Conservation (phyloP, 2,113 vertebrate genomes). For the Castor canadensis region DNA sequence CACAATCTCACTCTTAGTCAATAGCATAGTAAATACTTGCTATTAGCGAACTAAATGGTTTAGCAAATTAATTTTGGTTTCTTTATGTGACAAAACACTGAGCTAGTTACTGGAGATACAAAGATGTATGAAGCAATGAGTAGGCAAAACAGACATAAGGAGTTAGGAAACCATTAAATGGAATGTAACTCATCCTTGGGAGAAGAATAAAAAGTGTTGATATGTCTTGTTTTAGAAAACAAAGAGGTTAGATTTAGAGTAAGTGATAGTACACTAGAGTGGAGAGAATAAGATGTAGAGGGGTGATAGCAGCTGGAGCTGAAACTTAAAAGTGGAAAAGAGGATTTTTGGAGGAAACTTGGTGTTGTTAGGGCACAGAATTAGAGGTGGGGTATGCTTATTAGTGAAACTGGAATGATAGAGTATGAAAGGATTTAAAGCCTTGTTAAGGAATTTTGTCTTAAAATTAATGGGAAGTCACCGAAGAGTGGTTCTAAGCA, state of each 20-base stretch:
- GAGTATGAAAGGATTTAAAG: not conserved
- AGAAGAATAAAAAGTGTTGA: not conserved
- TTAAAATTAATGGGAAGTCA: not conserved
- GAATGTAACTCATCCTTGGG: not conserved
- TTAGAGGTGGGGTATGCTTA: not conserved
- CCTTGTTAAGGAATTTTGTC: not conserved
- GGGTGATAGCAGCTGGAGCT: not conserved
- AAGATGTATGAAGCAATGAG: not conserved
- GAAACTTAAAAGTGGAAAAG: not conserved
- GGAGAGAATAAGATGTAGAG: not conserved
- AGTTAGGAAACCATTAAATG: not conserved
- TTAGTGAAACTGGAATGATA: not conserved
- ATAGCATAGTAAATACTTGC: not conserved
- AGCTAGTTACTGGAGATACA: not conserved
- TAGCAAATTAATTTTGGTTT: not conserved
- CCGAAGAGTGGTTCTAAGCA: not conserved
- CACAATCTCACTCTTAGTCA: not conserved
- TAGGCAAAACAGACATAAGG: not conserved
- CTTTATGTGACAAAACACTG: not conserved
- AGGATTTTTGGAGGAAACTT: not conserved
- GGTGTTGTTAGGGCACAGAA: not conserved
- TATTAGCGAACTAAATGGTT: not conserved
- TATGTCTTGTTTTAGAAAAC: not conserved
- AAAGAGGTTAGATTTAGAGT: not conserved
- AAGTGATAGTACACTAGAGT: not conserved